A percentile compares a stretch with the other conserved stretches of the same genome.
These are phyloP conservation scores for Drosophila anceps DNA, from an alignment of 2,888 invertebrate genomes.

Conservation along the genomic window DNA sequence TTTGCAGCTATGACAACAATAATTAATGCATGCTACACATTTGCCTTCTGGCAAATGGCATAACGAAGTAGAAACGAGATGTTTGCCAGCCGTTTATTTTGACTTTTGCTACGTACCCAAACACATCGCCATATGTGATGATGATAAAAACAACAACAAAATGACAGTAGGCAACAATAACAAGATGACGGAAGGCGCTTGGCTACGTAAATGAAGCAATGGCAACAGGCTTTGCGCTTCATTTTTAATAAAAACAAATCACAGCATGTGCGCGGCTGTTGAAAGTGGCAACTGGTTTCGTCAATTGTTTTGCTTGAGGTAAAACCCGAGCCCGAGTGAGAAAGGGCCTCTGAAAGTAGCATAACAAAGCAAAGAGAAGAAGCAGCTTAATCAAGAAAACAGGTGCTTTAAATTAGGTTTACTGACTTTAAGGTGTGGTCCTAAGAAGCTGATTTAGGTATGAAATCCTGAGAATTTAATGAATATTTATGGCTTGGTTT, in stretches of 20 bases:
- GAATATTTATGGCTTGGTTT: constrained; percentile 12
- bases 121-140: constrained; percentile 28
- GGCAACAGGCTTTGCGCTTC: constrained; percentile 28
- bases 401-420: constrained; percentile 4
- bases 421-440: not conserved
- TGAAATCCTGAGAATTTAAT: not conserved
- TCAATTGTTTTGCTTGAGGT: constrained; percentile 31
- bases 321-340: not conserved
- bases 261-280: constrained; percentile 53
- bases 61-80: constrained; percentile 22
- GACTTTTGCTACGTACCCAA: constrained; percentile 25
- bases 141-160: constrained; percentile 33
- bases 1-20: constrained; percentile 53
- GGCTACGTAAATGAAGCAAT: constrained; percentile 23
- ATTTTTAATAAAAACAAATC: constrained; percentile 65
- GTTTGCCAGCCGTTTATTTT: constrained; percentile 12
- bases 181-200: constrained; percentile 12
- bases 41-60: constrained; percentile 38
- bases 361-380: not conserved
- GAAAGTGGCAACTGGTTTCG: constrained; percentile 35
- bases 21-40: constrained; percentile 64
- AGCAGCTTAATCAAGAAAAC: not conserved
- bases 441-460: not conserved
- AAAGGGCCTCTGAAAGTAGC: not conserved
- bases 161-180: constrained; percentile 23